A percentile compares a stretch with the other conserved stretches of the same genome.
These are phyloP conservation scores for Sarcophaga bullata DNA, from an alignment of 1,140 invertebrate species.

Conservation along the genomic window DNA sequence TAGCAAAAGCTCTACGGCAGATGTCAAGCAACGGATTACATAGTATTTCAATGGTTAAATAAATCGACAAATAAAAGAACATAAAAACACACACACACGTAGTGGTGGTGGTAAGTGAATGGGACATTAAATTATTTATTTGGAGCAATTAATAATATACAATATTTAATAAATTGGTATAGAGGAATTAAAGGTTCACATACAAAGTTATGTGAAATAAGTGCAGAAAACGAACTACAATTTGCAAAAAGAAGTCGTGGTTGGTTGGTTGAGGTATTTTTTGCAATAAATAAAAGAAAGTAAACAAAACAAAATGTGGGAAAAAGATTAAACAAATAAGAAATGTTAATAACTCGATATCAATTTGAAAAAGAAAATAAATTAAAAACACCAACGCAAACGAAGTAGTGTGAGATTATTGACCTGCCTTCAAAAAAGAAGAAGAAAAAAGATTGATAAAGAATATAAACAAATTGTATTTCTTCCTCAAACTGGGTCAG, in stretches of 20 bases:
- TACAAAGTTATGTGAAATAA: no score
- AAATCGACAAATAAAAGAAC: neutral
- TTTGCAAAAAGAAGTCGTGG: no score
- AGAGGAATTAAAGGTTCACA: no score
- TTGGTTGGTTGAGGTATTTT: no score
- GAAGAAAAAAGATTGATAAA: neutral
- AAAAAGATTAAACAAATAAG: neutral
- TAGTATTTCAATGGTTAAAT: neutral
- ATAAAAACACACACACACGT: neutral
- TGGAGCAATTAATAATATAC: no score
- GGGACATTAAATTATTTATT: neutral
- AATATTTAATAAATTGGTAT: no score
- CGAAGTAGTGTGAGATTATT: neutral
- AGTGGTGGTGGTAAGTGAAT: neutral
- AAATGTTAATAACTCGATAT: neutral
- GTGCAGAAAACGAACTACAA: no score
- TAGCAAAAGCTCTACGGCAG: neutral
- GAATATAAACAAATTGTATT: neutral
- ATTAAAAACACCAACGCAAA: neutral
- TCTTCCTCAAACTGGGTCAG: neutral
- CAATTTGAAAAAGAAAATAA: neutral
- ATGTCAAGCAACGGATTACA: neutral
- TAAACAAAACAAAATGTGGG: slow-evolving; percentile 1
- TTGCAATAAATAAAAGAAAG: neutral
- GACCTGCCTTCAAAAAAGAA: slow-evolving; percentile 5